Evolutionary conservation across 2,888 invertebrate genomes (phyloP).

Genomic region (Drosophila stalkeri): DNA sequence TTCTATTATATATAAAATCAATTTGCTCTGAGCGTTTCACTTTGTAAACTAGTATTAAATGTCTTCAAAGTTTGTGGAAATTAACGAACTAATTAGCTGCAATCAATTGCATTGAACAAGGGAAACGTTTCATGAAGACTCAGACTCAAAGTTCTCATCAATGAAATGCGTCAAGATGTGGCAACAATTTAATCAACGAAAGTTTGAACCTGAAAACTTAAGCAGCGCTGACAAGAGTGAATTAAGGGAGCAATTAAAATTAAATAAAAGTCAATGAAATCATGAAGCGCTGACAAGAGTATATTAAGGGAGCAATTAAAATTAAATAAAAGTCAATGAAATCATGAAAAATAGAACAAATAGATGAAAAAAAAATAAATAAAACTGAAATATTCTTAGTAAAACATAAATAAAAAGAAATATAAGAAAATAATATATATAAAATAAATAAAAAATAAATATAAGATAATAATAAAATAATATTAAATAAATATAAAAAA

Average conservation of each 20-base stretch:
- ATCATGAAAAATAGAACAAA: constrained; percentile 14
- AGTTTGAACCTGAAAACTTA: not conserved
- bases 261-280: constrained; percentile 61
- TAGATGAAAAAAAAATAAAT: not conserved
- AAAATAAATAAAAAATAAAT: no score
- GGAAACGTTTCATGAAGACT: not conserved
- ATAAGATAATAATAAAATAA: no score
- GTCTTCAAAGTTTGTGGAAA: not conserved
- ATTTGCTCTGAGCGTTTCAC: not conserved
- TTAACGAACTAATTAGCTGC: not conserved
- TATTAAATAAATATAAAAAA: no score
- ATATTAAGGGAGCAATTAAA: constrained; percentile 12
- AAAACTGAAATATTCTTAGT: not conserved
- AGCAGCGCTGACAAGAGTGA: not conserved
- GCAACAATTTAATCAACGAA: constrained; percentile 6
- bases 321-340: constrained; percentile 68
- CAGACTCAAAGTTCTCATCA: not conserved
- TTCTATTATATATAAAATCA: not conserved
- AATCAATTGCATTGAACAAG: not conserved
- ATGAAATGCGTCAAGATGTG: not conserved
- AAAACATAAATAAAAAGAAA: no score
- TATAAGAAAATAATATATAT: no score
- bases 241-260: constrained; percentile 14
- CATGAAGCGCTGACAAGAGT: constrained; percentile 5
- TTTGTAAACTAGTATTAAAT: not conserved